Evolutionary conservation across 2,888 invertebrate species (phyloP).

Genomic region (Rhagonycha fulva): DNA sequence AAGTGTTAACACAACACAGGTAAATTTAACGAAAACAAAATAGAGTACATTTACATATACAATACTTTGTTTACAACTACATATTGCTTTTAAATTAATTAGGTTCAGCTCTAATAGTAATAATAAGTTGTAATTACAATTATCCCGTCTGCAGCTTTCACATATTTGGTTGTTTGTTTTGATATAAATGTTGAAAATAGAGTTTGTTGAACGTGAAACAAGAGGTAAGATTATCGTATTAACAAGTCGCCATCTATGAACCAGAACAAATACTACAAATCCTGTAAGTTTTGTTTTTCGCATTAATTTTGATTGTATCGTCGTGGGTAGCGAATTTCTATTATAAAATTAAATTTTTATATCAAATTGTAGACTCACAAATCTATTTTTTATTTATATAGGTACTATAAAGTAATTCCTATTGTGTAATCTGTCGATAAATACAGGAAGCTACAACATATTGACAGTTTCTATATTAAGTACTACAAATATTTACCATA

Average conservation of each 20-base stretch:
- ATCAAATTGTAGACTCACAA: no score
- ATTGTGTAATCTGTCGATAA: neutral
- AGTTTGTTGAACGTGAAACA: no score
- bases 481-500: neutral
- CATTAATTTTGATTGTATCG: no score
- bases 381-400: no score
- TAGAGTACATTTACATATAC: neutral
- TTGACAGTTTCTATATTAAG: neutral
- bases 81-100: neutral
- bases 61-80: neutral
- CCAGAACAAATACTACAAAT: neutral
- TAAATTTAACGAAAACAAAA: neutral
- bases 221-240: neutral
- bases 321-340: no score
- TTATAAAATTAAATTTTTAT: no score
- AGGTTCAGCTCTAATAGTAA: neutral
- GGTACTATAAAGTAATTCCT: neutral
- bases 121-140: neutral
- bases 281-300: no score
- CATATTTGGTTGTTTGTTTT: neutral
- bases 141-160: neutral
- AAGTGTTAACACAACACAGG: neutral
- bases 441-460: neutral
- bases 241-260: neutral
- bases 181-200: neutral